Conservation (phyloP, 92 coral and sea anemone species). For the Zoanthus solanderi region DNA sequence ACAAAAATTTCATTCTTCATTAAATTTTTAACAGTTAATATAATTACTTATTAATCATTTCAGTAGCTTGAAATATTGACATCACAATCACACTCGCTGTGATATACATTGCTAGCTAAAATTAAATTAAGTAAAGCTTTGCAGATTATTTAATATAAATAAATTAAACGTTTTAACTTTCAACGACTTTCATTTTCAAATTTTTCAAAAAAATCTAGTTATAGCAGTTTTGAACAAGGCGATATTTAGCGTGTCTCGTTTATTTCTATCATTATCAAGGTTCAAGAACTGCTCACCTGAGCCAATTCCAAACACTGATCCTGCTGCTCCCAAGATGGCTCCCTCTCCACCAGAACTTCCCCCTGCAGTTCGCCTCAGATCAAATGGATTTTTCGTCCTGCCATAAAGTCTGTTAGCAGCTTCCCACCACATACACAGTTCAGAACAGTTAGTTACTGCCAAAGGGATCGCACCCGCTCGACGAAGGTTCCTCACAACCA, state of each 20-base stretch:
- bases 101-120: no score
- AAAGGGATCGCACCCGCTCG: conserved; percentile 89
- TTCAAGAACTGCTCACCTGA: conserved; percentile 70
- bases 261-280: neutral
- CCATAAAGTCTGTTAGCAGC: conserved; percentile 93
- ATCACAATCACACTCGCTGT: no score
- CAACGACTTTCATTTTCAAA: no score
- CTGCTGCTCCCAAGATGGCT: conserved; percentile 93
- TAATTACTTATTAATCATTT: no score
- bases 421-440: conserved; percentile 99
- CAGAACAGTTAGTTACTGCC: conserved; percentile 91
- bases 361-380: conserved; percentile 83
- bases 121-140: no score
- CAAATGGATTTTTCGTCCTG: conserved; percentile 84
- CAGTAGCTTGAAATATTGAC: no score
- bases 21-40: no score
- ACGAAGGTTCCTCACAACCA: conserved; percentile 77
- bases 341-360: conserved; percentile 99
- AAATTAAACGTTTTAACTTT: no score
- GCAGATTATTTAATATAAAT: no score
- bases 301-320: conserved; percentile 92
- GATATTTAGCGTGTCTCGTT: neutral
- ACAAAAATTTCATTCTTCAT: no score
- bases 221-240: neutral
- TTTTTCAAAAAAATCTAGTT: no score